Conservation (phyloP, 1,140 invertebrate species). For the Pachypeltis micranthus region DNA sequence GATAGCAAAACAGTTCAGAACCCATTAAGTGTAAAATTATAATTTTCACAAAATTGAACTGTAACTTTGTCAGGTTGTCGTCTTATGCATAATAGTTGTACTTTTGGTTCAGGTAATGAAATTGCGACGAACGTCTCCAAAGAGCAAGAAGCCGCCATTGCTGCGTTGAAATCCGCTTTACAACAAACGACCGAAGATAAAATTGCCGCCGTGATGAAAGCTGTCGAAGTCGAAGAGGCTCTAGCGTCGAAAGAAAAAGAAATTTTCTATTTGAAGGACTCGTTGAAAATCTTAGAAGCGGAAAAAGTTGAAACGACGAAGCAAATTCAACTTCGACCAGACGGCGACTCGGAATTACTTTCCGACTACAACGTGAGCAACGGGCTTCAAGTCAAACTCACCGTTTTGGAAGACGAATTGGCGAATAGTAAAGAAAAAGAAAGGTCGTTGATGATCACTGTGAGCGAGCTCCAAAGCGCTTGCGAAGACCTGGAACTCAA, state of each 20-base stretch:
- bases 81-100: not conserved
- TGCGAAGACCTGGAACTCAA: slow-evolving; percentile 23
- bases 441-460: not conserved
- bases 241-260: slow-evolving; percentile 9
- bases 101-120: slow-evolving; percentile 32
- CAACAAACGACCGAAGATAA: slow-evolving; percentile 22
- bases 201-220: slow-evolving; percentile 25
- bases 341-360: not conserved
- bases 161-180: slow-evolving; percentile 35
- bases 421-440: not conserved
- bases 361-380: slow-evolving; percentile 1
- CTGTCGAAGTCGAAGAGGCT: slow-evolving; percentile 25
- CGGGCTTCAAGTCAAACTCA: not conserved
- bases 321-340: slow-evolving; percentile 27
- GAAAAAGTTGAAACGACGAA: slow-evolving; percentile 31
- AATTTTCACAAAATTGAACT: no score
- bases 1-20: no score
- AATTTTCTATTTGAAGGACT: slow-evolving; percentile 12
- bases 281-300: slow-evolving; percentile 36
- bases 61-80: no score
- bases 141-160: slow-evolving; percentile 29
- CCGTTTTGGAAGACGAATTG: slow-evolving; percentile 1
- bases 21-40: no score
- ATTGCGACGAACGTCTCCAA: slow-evolving; percentile 34
- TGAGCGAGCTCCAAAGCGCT: not conserved